A percentile compares a stretch with the other conserved stretches of the same genome.
Conservation (phyloP, 2,888 invertebrate species). For the Drosophila demipolita region DNA sequence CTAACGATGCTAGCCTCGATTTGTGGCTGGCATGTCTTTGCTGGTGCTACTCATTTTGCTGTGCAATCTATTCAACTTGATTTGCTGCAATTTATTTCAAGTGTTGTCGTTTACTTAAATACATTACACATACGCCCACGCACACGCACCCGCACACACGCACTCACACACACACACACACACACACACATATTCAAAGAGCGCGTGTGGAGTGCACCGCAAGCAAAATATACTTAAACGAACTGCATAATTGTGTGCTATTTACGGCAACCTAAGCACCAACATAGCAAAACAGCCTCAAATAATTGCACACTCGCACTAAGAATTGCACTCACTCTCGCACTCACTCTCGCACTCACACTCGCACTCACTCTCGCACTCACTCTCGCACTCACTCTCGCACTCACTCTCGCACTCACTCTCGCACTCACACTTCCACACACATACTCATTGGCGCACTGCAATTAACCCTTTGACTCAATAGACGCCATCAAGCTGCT, state of each 20-base stretch:
- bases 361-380: not conserved
- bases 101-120: constrained; percentile 79
- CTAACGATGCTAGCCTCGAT: constrained; percentile 41
- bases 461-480: constrained; percentile 68
- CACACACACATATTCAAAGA: constrained; percentile 1
- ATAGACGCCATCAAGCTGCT: constrained; percentile 15
- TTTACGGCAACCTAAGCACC: constrained; percentile 21
- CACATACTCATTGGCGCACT: constrained; percentile 32
- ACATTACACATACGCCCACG: constrained; percentile 50
- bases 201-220: constrained; percentile 59
- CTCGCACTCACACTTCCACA: not conserved
- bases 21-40: constrained; percentile 44
- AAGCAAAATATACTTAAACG: constrained; percentile 59
- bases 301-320: constrained; percentile 7
- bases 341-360: not conserved
- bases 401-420: not conserved
- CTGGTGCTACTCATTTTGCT: constrained; percentile 41
- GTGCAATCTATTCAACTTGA: constrained; percentile 81
- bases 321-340: not conserved
- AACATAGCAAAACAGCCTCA: constrained; percentile 10
- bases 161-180: not conserved
- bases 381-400: not conserved
- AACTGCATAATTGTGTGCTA: constrained; percentile 55
- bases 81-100: constrained; percentile 82
- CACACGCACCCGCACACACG: constrained; percentile 13